Conservation (phyloP, 1,140 invertebrate genomes). For the Chrysomallon squamiferum region DNA sequence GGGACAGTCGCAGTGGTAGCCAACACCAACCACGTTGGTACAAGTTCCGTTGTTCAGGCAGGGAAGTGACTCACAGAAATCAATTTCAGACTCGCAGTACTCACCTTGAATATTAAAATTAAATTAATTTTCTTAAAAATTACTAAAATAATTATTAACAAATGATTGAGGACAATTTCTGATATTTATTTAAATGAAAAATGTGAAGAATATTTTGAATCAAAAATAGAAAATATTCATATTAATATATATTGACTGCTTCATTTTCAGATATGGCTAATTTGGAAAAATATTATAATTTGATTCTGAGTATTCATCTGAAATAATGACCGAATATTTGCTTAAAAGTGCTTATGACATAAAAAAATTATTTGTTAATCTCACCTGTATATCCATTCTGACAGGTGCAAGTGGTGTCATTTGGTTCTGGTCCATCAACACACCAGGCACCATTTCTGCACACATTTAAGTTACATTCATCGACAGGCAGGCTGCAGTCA, state of each 20-base stretch:
- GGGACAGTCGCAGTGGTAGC: not conserved
- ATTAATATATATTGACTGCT: not conserved
- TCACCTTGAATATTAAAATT: not conserved
- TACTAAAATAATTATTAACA: not conserved
- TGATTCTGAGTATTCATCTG: too few species aligned
- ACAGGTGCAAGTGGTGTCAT: slow-evolving; percentile 23
- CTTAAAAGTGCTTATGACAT: too few species aligned
- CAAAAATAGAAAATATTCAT: not conserved
- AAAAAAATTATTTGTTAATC: too few species aligned
- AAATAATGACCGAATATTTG: too few species aligned
- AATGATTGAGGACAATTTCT: too few species aligned
- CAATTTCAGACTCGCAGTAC: not conserved
- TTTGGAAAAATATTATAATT: too few species aligned
- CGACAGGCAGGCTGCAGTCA: slow-evolving; percentile 17
- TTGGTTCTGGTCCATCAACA: slow-evolving; percentile 24
- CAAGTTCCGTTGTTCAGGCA: not conserved
- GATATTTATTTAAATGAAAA: not conserved
- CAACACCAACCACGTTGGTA: not conserved
- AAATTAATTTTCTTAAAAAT: not conserved
- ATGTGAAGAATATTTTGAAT: not conserved
- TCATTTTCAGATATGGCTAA: not conserved
- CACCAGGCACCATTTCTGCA: slow-evolving; percentile 19
- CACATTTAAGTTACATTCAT: slow-evolving; percentile 20
- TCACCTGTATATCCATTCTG: slow-evolving; percentile 23
- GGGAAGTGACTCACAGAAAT: not conserved